These are phyloP conservation scores for Amblyornis subalaris DNA, from an alignment of 2,113 vertebrate genomes.

Conservation along the genomic window DNA sequence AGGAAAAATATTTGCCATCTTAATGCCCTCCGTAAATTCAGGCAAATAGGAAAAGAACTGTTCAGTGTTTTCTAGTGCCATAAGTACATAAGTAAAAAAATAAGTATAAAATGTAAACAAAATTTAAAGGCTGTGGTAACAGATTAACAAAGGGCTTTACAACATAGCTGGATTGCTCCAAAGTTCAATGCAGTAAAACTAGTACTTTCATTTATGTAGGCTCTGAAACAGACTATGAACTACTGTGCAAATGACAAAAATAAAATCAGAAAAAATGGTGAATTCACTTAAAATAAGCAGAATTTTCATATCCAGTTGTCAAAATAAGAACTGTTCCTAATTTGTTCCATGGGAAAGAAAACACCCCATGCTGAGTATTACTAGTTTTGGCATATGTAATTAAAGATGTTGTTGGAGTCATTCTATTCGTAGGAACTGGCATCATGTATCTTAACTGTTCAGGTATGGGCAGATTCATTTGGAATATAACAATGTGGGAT, in stretches of 20 bases:
- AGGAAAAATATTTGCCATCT: background rate
- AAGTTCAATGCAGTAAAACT: background rate
- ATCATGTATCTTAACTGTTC: background rate
- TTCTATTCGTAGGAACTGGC: background rate
- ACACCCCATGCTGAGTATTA: background rate
- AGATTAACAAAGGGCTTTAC: background rate
- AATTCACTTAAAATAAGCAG: background rate
- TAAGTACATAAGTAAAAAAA: background rate
- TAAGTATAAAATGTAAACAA: background rate
- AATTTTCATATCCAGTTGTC: background rate
- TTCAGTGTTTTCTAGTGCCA: background rate
- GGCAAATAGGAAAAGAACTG: background rate
- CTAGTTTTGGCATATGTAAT: background rate
- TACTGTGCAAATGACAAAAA: background rate
- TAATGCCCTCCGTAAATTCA: background rate
- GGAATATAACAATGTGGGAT: background rate
- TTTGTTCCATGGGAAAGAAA: background rate
- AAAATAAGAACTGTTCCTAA: background rate
- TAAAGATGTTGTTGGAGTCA: background rate
- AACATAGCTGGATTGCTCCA: background rate
- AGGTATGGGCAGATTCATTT: background rate
- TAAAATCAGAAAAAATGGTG: background rate
- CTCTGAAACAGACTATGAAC: background rate
- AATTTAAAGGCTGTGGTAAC: background rate
- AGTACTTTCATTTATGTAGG: background rate